These are phyloP conservation scores for Melinaea marsaeus DNA, from an alignment of 2,888 invertebrate genomes.

Conservation along the genomic window DNA sequence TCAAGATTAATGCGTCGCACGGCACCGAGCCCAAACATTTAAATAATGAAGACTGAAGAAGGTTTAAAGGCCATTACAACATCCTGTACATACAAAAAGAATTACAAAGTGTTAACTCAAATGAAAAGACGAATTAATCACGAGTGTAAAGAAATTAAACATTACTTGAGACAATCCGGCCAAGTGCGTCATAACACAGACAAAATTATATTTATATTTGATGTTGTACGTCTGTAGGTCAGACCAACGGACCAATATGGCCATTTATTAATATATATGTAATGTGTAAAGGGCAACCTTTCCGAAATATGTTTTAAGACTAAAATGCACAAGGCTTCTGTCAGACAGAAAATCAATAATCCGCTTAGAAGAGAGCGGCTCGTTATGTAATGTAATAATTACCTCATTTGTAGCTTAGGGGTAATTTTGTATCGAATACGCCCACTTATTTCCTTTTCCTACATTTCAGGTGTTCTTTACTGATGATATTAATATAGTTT, in stretches of 20 bases:
- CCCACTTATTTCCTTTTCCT: too few species aligned
- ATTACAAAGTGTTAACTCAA: neutral
- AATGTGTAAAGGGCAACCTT: neutral
- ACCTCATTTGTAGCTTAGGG: neutral
- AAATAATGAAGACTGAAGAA: too few species aligned
- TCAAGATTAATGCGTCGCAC: too few species aligned
- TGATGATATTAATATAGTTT: too few species aligned
- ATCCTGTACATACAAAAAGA: neutral
- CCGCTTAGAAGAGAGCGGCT: neutral
- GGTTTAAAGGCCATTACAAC: too few species aligned
- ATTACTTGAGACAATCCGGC: neutral
- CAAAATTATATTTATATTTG: neutral
- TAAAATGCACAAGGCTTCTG: neutral
- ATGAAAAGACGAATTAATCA: neutral
- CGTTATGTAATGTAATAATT: neutral
- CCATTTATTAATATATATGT: neutral
- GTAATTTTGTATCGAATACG: neutral
- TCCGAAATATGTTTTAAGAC: neutral
- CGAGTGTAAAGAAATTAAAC: neutral
- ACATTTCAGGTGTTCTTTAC: too few species aligned
- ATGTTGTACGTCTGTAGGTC: neutral
- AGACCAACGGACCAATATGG: neutral
- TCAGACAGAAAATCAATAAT: conserved; percentile 1
- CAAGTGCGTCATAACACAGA: neutral
- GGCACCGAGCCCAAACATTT: too few species aligned